phyloP scores from a whole-genome alignment of 2,797 vertebrate genomes.

The Selene dorsalis region DNA sequence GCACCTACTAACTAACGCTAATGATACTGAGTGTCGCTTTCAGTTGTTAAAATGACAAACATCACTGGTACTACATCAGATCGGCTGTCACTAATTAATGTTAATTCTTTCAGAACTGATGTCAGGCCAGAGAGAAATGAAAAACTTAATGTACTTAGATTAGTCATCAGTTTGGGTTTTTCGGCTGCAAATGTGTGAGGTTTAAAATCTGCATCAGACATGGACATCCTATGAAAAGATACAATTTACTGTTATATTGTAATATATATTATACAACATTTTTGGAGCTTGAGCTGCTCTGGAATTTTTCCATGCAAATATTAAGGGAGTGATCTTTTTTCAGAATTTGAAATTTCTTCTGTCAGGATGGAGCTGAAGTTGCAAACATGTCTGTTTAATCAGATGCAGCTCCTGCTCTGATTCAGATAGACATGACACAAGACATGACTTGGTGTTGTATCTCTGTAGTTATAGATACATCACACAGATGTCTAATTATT shows the following conservation, averaged over 20 bases:
- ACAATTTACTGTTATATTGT: background rate
- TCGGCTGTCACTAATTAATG: no score
- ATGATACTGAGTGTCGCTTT: no score
- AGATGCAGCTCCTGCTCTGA: conserved; percentile 4
- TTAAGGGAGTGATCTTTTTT: background rate
- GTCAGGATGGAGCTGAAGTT: conserved; percentile 16
- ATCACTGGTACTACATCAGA: no score
- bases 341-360: conserved; percentile 18
- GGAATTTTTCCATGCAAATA: no score
- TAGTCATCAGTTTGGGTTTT: background rate
- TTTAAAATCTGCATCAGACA: background rate
- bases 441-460: conserved; percentile 14
- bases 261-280: background rate
- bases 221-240: background rate
- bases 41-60: no score
- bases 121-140: no score
- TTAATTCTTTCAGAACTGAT: no score
- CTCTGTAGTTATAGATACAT: background rate
- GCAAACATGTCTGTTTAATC: background rate
- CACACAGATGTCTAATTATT: conserved; percentile 37
- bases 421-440: conserved; percentile 8
- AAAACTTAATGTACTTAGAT: background rate
- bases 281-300: background rate
- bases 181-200: background rate
- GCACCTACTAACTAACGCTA: no score